Base-by-base conservation (phyloP, 1,140 invertebrate species). In the Hylyphantes graminicola region DNA sequence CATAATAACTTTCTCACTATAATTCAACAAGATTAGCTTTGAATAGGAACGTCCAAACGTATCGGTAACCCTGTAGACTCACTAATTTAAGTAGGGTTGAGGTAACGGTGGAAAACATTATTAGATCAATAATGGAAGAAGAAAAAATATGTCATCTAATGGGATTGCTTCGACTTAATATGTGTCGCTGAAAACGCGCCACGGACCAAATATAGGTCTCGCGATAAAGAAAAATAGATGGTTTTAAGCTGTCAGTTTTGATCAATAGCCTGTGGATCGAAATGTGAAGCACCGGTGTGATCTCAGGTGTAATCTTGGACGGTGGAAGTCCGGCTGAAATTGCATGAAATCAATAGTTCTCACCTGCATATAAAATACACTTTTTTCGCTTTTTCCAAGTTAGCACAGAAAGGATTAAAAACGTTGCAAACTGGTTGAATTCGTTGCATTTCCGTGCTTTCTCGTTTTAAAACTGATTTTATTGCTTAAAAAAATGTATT, bases 231-330 rank as follows among this genome's bases (percentile, higher is more conserved):
- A 70, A 70, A 70, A 70, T 53, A 70, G 15, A 51, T 19, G 68
- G 68, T 70, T 54, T 70, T 54, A 70, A 54, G 51, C 17, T 70
- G 68, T 70, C 68, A 70, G 15, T 15, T 70, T 70, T 70, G 68
- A 70, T 70, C n/a, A 70, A 53, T 53, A 51, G n/a, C 50, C 17
- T 17, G 50, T 19, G 48, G 15, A 8, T 4, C 2, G 67, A 59
- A 70, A 70, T 70, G 68, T 19, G 68, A 65, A n/a, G 3, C 57
- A 9, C 70, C 50, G 15, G 8, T 11, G 68, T 53, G 17, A 13
- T 17, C 54, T 72, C 12, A 73, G 55, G 55, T 73, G 50, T 35
- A 35, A 35, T 35, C 35, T 35, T 35, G 35, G 35, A 35, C 35
- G 35, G 35, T n/a, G n/a, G n/a, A n/a, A n/a, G n/a, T 35, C 35